Conservation (phyloP, 1,140 invertebrate genomes). For the Anadara kagoshimensis region DNA sequence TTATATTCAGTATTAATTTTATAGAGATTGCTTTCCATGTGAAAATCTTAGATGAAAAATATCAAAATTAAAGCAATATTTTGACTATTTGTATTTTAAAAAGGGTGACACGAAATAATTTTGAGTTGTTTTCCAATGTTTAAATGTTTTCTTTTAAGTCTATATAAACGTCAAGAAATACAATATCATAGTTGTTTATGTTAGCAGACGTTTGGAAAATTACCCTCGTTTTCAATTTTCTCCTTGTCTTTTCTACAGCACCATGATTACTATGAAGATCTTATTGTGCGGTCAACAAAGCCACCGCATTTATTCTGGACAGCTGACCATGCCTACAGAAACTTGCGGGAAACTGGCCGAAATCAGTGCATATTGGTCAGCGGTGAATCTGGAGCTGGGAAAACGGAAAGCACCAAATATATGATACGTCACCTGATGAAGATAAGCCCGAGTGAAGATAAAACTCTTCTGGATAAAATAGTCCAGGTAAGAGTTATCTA, state of each 20-base stretch:
- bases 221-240: background rate
- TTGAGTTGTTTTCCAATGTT: too few species aligned
- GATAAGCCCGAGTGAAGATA: slow-evolving; percentile 50
- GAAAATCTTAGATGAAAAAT: too few species aligned
- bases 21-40: too few species aligned
- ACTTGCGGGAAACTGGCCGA: slow-evolving; percentile 82
- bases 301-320: slow-evolving; percentile 91
- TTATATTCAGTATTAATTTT: too few species aligned
- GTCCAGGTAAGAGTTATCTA: slow-evolving; percentile 49
- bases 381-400: slow-evolving; percentile 88
- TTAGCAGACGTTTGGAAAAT: too few species aligned
- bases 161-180: too few species aligned
- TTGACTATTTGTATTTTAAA: too few species aligned
- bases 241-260: slow-evolving; percentile 24
- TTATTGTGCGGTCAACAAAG: slow-evolving; percentile 82
- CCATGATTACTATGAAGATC: slow-evolving; percentile 79
- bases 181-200: too few species aligned
- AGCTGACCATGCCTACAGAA: slow-evolving; percentile 84
- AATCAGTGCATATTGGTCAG: slow-evolving; percentile 94
- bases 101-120: too few species aligned
- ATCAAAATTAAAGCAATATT: too few species aligned
- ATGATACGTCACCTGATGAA: slow-evolving; percentile 63
- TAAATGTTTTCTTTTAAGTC: too few species aligned
- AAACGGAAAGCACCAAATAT: slow-evolving; percentile 66
- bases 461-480: slow-evolving; percentile 53